Conservation (phyloP, 2,888 invertebrate species). For the Chalcis sispes region DNA sequence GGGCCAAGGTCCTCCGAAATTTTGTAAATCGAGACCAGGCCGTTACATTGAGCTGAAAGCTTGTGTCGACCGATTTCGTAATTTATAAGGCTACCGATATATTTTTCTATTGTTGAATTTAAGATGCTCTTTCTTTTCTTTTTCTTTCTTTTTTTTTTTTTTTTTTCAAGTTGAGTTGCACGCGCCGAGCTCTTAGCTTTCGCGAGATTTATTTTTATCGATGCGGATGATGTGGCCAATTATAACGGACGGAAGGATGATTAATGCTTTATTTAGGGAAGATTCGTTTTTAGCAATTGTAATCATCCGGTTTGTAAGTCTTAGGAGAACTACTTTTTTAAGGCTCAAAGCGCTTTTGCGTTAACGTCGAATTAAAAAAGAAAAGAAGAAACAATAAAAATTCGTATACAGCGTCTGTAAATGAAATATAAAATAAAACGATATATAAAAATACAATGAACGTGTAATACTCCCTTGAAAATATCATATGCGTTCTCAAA, state of each 20-base stretch:
- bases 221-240: conserved; percentile 36
- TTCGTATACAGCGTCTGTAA: too few relatives aligned
- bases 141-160: conserved; percentile 8
- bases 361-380: too few relatives aligned
- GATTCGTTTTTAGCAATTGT: conserved; percentile 35
- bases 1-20: conserved; percentile 57
- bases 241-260: conserved; percentile 51
- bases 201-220: conserved; percentile 35
- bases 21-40: conserved; percentile 49
- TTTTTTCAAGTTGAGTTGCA: conserved; percentile 11
- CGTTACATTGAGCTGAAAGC: conserved; percentile 21
- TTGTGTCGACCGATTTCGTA: neutral
- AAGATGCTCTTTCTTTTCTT: neutral
- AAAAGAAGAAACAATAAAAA: neutral
- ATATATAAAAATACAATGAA: too few relatives aligned
- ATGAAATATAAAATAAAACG: too few relatives aligned
- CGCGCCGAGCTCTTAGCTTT: conserved; percentile 4
- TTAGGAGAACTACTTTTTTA: conserved; percentile 2
- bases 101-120: neutral
- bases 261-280: conserved; percentile 50
- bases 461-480: too few relatives aligned
- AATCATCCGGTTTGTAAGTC: conserved; percentile 26
- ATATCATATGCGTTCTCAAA: too few relatives aligned
- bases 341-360: neutral
- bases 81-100: conserved; percentile 8